Conservation (phyloP, 2,888 invertebrate species). For the Apodemia zela region DNA sequence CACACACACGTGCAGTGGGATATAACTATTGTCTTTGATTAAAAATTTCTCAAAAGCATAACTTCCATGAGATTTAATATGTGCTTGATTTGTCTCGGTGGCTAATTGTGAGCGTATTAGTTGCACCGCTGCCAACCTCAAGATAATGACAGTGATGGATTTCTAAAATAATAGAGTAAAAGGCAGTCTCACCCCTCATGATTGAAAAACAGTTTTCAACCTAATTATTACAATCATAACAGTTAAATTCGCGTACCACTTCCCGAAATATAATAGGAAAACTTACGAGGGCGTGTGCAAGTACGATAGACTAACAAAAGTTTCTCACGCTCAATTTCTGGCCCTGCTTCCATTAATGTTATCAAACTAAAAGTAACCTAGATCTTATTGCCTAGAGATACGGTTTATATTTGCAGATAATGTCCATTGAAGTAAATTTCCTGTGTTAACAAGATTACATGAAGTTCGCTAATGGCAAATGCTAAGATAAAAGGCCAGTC, state of each 20-base stretch:
- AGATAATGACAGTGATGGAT: no score
- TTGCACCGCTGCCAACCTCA: no score
- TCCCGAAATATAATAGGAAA: background rate
- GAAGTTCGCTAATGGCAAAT: constrained; percentile 6
- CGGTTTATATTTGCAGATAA: background rate
- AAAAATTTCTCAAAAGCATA: no score
- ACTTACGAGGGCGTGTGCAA: constrained; percentile 1
- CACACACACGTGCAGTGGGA: no score
- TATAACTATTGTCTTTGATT: no score
- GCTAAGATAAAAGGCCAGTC: constrained; percentile 6
- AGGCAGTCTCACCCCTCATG: no score
- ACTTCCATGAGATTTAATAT: no score
- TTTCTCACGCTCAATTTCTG: constrained; percentile 22
- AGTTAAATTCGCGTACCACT: background rate
- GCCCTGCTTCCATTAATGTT: background rate
- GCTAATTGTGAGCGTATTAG: no score
- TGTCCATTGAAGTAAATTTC: background rate
- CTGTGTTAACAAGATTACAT: constrained; percentile 9
- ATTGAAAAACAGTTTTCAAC: background rate
- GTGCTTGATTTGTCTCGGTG: no score
- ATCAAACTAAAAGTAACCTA: background rate
- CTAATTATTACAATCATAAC: background rate
- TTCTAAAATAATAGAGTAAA: no score
- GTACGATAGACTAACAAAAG: constrained; percentile 18
- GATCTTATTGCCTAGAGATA: background rate